Base-by-base conservation (phyloP, 2,113 vertebrate genomes). In the Arenaria interpres region DNA sequence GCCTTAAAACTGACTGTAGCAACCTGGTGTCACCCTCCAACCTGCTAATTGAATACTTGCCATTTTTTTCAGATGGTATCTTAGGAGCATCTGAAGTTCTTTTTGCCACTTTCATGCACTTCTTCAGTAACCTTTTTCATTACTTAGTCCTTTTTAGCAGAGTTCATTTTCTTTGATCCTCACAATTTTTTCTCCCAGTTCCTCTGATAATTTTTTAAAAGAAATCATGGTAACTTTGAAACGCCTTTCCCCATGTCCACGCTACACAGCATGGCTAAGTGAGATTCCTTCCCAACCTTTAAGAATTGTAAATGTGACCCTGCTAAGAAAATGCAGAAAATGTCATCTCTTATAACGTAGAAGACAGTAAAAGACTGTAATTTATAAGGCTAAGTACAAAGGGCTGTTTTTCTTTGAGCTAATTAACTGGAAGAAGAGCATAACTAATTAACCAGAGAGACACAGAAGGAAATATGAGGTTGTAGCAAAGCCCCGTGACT, bases 381-480 rank as follows among this genome's bases (percentile, higher is more conserved):
- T 93, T 96, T 96, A 95, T 92, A 89, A 73, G 66, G 94, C 94
- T 85, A 60, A 82, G 92, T 85, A 97, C 89, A 96, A 94, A 95
- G 95, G 77, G 80, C 91, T 97, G 94, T 82, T 95, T 97, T 93
- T 50, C 92, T 89, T 92, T 85, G 43, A 96, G 86, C 90, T 96
- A 96, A 97, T 95, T 97, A 97, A 94, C 73, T 89, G 77, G 76
- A 76, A 91, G 92, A 93, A 37, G 88, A 95, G 89, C 84, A 95
- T 83, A 87, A 91, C 95, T 97, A 95, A 97, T 96, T 95, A 97
- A 95, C 86, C 89, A 69, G 64, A 92, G 77, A 88, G 92, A 81
- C 64, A 73, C 73, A 21, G 45, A 82, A 96, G 76, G 92, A 95
- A 94, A 93, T 51, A 41, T 0, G 69, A 94, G 94, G 94, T 19